Conservation (phyloP, 2,888 invertebrate species). For the Doris montereyensis region DNA sequence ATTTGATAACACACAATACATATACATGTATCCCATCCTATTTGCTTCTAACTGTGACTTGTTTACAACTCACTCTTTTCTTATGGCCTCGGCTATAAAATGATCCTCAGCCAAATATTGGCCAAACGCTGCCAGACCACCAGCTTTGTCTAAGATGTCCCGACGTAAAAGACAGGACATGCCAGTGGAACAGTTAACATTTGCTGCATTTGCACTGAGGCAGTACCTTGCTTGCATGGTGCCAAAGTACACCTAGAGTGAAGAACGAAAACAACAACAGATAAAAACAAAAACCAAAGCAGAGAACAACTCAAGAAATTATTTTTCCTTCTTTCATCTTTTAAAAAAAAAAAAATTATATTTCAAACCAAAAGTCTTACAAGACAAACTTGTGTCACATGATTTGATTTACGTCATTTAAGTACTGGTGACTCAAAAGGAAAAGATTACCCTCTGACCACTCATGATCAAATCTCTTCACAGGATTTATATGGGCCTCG, state of each 20-base stretch:
- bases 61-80: conserved; percentile 77
- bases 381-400: no score
- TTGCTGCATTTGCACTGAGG: conserved; percentile 89
- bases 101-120: conserved; percentile 98
- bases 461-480: no score
- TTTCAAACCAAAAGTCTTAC: background rate
- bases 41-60: no score
- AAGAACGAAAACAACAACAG: background rate
- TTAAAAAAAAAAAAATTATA: background rate
- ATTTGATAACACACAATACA: no score
- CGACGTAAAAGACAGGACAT: conserved; percentile 97
- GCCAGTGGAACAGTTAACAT: conserved; percentile 97
- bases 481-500: no score
- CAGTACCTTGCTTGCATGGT: conserved; percentile 97
- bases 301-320: background rate
- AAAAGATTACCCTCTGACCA: no score
- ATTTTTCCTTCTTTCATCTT: background rate
- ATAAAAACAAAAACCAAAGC: no score
- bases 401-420: no score
- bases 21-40: no score
- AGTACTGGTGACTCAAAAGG: no score
- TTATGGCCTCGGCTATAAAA: conserved; percentile 93
- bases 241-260: conserved; percentile 88
- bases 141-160: conserved; percentile 87
- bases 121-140: conserved; percentile 91